Evolutionary conservation across 2,113 vertebrate species (phyloP).

Genomic region (Plecotus auritus): DNA sequence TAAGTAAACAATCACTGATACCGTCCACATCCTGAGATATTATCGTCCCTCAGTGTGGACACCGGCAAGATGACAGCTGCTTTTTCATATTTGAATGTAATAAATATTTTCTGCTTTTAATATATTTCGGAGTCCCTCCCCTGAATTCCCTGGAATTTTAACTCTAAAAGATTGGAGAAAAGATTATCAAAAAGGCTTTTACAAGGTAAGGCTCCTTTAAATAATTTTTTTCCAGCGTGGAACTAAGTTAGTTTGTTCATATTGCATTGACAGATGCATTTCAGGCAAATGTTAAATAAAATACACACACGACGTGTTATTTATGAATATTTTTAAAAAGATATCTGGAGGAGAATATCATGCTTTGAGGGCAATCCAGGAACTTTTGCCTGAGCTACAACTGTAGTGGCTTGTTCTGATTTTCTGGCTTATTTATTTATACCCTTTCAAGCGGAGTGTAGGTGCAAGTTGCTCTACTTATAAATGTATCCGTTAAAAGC

Average conservation of each 20-base stretch:
- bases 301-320: background rate
- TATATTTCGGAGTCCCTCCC: constrained; percentile 54
- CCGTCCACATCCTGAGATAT: constrained; percentile 49
- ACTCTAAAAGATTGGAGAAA: constrained; percentile 76
- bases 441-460: background rate
- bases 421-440: constrained; percentile 25
- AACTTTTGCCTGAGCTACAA: constrained; percentile 71
- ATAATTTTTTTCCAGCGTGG: constrained; percentile 49
- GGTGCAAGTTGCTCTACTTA: constrained; percentile 11
- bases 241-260: constrained; percentile 15
- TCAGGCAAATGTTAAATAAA: background rate
- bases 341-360: constrained; percentile 18
- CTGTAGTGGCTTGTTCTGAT: constrained; percentile 40
- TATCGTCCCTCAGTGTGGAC: constrained; percentile 67
- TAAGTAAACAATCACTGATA: constrained; percentile 76
- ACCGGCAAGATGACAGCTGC: constrained; percentile 78
- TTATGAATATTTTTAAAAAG: constrained; percentile 9
- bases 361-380: constrained; percentile 27
- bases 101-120: constrained; percentile 70
- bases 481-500: background rate
- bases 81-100: constrained; percentile 73
- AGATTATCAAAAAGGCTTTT: constrained; percentile 69
- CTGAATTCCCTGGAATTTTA: constrained; percentile 71
- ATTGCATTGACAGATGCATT: background rate
- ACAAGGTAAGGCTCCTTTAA: constrained; percentile 80